A percentile compares a stretch with the other conserved stretches of the same genome.
Evolutionary conservation across 2,797 vertebrate species (phyloP).

Genomic region (Phrynocephalus forsythii): DNA sequence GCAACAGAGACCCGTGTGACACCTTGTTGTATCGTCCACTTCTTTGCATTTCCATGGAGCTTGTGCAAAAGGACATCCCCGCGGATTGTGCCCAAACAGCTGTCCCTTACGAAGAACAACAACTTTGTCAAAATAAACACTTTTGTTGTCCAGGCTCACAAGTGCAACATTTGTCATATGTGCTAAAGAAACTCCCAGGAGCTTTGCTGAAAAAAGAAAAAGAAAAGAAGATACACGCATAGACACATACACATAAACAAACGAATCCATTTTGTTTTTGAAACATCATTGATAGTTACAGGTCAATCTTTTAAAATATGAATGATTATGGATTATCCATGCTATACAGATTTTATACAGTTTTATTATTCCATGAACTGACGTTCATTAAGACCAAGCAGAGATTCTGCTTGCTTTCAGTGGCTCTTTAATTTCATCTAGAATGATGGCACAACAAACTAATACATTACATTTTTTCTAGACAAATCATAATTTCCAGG

Average conservation of each 20-base stretch:
- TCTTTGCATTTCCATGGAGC: slow-evolving; percentile 1
- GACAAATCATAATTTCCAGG: slow-evolving; percentile 62
- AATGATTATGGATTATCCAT: slow-evolving; percentile 72
- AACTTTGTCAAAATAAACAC: slow-evolving; percentile 75
- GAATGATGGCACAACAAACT: slow-evolving; percentile 63
- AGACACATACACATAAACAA: background rate
- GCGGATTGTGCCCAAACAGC: slow-evolving; percentile 59
- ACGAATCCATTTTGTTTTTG: slow-evolving; percentile 60
- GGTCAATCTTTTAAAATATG: slow-evolving; percentile 78
- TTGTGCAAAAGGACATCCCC: slow-evolving; percentile 1
- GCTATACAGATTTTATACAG: slow-evolving; percentile 67
- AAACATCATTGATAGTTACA: slow-evolving; percentile 74
- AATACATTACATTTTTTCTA: slow-evolving; percentile 65
- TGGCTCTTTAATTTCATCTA: slow-evolving; percentile 57
- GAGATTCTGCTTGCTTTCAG: slow-evolving; percentile 65
- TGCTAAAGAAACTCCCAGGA: slow-evolving; percentile 76
- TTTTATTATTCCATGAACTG: slow-evolving; percentile 71
- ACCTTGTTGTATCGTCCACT: background rate
- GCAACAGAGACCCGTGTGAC: background rate
- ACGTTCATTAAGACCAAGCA: slow-evolving; percentile 73
- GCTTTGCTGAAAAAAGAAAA: slow-evolving; percentile 73
- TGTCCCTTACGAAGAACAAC: slow-evolving; percentile 78
- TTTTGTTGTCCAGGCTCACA: slow-evolving; percentile 77
- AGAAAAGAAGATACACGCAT: too few species aligned
- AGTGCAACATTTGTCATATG: slow-evolving; percentile 79